Evolutionary conservation across 2,797 vertebrate genomes (phyloP).

Genomic region (Myotis findleyi): DNA sequence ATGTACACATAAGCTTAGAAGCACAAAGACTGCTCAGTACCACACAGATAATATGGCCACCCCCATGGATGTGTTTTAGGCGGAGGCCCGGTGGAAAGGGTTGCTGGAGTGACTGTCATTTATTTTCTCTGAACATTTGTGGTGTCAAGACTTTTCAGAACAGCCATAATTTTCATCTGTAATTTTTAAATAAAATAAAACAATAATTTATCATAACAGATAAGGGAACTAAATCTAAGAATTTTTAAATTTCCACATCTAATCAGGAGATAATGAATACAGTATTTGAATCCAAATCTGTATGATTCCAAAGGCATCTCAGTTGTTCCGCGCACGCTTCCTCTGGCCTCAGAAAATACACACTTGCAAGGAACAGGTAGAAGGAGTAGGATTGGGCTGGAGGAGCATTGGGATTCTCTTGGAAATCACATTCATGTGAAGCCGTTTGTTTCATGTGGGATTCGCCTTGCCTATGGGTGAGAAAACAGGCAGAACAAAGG

Average conservation of each 20-base stretch:
- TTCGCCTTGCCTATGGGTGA: neutral
- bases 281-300: neutral
- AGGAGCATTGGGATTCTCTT: neutral
- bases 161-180: neutral
- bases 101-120: neutral
- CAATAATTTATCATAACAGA: neutral
- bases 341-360: neutral
- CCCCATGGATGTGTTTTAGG: neutral
- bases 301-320: neutral
- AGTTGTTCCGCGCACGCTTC: neutral
- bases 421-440: neutral
- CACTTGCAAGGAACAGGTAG: neutral
- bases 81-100: neutral
- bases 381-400: neutral
- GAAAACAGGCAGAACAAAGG: neutral
- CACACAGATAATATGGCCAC: fast-evolving
- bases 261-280: neutral
- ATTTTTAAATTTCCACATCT: conserved; percentile 18
- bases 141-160: neutral
- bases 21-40: neutral
- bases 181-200: neutral
- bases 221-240: neutral
- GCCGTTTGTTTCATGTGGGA: neutral
- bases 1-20: neutral
- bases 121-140: neutral